phyloP scores from a whole-genome alignment of 2,113 vertebrate species.

The Myiopsitta monachus region DNA sequence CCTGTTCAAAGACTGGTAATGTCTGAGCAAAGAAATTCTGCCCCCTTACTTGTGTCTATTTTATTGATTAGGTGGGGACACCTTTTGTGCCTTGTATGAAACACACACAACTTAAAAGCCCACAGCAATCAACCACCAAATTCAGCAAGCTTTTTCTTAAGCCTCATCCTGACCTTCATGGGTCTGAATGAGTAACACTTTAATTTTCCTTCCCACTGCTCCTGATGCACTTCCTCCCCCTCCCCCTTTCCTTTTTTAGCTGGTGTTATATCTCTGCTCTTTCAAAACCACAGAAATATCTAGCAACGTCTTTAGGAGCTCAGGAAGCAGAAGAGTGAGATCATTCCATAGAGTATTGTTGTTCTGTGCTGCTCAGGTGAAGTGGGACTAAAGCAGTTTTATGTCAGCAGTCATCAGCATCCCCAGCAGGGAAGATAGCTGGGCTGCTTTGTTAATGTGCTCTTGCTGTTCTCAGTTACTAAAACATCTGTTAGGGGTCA shows the following conservation, averaged over 20 bases:
- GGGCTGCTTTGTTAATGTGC: not conserved
- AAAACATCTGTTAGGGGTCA: not conserved
- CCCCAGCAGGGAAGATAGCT: not conserved
- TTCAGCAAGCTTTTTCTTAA: not conserved
- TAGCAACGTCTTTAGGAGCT: not conserved
- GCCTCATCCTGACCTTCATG: not conserved
- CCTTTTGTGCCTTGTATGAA: not conserved
- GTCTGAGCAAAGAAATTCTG: not conserved
- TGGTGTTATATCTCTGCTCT: not conserved
- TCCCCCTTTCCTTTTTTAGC: accelerated
- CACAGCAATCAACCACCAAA: not conserved
- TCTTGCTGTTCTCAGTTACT: not conserved
- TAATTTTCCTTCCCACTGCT: not conserved
- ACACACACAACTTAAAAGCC: not conserved
- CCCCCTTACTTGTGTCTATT: not conserved
- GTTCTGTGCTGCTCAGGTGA: not conserved
- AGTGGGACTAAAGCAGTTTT: not conserved
- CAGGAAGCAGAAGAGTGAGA: not conserved
- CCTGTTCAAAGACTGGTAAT: not conserved
- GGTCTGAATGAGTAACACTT: not conserved
- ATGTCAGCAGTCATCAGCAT: not conserved
- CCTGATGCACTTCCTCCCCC: not conserved
- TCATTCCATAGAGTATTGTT: not conserved
- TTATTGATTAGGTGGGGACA: not conserved
- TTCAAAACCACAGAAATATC: not conserved